These are phyloP conservation scores for Macrobrachium nipponense DNA, from an alignment of 1,140 invertebrate genomes.

Conservation along the genomic window DNA sequence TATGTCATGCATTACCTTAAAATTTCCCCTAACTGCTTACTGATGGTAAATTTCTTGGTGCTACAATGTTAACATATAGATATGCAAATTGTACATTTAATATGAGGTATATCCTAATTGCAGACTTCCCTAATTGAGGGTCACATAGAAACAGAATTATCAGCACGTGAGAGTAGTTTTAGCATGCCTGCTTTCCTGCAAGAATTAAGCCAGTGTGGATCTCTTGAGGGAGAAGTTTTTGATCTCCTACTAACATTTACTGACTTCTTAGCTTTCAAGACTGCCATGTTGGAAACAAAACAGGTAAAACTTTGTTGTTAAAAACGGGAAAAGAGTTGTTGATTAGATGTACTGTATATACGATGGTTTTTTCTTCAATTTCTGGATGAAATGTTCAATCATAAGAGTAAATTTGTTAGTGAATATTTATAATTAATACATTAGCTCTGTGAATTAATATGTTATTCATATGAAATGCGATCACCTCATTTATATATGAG, in stretches of 20 bases:
- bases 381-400: not conserved
- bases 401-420: not conserved
- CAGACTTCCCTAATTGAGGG: conserved; percentile 37
- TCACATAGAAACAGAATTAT: conserved; percentile 38
- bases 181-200: conserved; percentile 25
- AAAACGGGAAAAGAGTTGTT: not conserved
- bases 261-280: conserved; percentile 36
- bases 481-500: too few species aligned
- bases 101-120: not conserved
- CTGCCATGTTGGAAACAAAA: conserved; percentile 38
- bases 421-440: not conserved
- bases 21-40: too few species aligned
- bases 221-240: conserved; percentile 37
- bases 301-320: conserved; percentile 2
- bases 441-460: not conserved
- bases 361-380: not conserved
- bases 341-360: too few species aligned
- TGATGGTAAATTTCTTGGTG: not conserved
- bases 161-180: conserved; percentile 2
- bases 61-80: not conserved
- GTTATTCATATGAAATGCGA: not conserved
- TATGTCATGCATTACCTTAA: too few species aligned
- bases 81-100: not conserved
- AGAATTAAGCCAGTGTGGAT: not conserved
- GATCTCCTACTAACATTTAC: conserved; percentile 35